Conservation (phyloP, 2,888 invertebrate species). For the Gordius sp. region DNA sequence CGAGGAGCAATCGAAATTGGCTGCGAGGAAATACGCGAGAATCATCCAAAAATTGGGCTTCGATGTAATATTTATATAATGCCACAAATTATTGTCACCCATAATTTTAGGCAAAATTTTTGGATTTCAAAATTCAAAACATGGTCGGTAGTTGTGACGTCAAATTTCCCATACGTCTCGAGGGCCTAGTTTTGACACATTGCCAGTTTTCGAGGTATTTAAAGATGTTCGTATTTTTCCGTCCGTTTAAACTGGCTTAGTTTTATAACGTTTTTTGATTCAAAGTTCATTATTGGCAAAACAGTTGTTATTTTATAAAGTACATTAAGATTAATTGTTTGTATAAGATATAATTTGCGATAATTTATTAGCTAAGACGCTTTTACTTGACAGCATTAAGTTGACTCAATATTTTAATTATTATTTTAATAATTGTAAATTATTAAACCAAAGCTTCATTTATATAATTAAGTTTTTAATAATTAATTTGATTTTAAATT, state of each 20-base stretch:
- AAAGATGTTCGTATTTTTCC: slow-evolving; percentile 7
- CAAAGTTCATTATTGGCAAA: too few species aligned
- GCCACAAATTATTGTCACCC: not conserved
- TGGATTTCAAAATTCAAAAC: slow-evolving; percentile 55
- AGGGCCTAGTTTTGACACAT: slow-evolving; percentile 52
- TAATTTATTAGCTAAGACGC: too few species aligned
- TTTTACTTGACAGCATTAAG: too few species aligned
- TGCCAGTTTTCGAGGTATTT: slow-evolving; percentile 43
- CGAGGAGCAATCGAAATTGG: slow-evolving; percentile 48
- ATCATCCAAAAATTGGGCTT: slow-evolving; percentile 56
- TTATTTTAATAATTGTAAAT: too few species aligned
- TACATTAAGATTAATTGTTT: too few species aligned
- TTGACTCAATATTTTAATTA: too few species aligned
- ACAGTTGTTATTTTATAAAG: too few species aligned
- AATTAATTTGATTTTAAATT: too few species aligned
- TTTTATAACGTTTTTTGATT: too few species aligned
- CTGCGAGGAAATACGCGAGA: slow-evolving; percentile 51
- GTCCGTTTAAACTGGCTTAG: not conserved
- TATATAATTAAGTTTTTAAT: too few species aligned
- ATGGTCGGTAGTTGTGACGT: slow-evolving; percentile 66
- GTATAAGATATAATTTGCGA: too few species aligned
- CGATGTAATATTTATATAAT: slow-evolving; percentile 26
- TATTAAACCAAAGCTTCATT: too few species aligned
- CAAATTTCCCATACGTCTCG: slow-evolving; percentile 52
- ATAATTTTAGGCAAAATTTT: slow-evolving; percentile 30